These are phyloP conservation scores for Saccopteryx bilineata DNA, from an alignment of 2,113 vertebrate species.

Conservation along the genomic window DNA sequence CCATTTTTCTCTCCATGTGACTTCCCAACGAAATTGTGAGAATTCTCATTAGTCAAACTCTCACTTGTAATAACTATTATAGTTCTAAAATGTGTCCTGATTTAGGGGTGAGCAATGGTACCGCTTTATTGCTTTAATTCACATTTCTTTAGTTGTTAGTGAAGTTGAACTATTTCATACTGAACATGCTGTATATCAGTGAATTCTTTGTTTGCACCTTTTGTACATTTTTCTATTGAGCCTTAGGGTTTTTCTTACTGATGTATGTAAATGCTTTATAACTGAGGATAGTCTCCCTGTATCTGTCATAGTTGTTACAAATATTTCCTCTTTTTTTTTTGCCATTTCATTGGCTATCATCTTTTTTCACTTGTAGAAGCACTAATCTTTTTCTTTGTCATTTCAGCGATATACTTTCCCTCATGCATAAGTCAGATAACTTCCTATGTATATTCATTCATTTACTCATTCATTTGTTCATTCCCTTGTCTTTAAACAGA, in stretches of 20 bases:
- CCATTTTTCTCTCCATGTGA: neutral
- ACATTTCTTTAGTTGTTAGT: neutral
- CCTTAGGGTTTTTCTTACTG: neutral
- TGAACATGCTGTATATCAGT: neutral
- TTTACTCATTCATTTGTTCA: neutral
- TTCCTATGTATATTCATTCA: neutral
- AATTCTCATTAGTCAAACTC: neutral
- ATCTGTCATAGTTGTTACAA: neutral
- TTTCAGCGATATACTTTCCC: neutral
- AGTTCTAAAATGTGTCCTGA: constrained; percentile 5
- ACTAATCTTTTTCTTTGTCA: neutral
- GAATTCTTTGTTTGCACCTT: neutral
- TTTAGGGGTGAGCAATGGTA: neutral
- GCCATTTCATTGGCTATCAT: neutral
- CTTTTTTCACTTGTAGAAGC: neutral
- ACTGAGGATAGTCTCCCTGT: neutral
- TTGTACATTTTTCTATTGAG: neutral
- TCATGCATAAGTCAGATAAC: neutral
- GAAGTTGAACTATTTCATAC: neutral
- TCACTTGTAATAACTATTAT: neutral
- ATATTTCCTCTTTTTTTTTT: neutral
- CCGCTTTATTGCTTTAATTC: constrained; percentile 8
- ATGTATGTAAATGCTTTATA: neutral
- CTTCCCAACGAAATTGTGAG: neutral
- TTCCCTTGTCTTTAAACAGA: neutral